A percentile compares a stretch with the other conserved stretches of the same genome.
These are phyloP conservation scores for Eurois occulta DNA, from an alignment of 2,888 invertebrate genomes.

Conservation along the genomic window DNA sequence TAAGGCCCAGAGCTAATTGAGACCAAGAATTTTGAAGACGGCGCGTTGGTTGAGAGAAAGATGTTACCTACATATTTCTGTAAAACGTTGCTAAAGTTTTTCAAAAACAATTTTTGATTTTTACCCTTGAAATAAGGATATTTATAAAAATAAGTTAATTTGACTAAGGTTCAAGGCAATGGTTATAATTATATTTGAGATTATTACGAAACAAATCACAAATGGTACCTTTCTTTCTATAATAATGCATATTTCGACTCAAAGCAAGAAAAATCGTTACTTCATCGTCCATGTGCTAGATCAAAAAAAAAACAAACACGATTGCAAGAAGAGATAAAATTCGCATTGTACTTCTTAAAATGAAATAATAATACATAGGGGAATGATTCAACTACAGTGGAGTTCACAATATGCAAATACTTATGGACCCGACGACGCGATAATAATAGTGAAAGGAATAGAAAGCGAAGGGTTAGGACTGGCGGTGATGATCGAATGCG, in stretches of 20 bases:
- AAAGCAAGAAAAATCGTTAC: background rate
- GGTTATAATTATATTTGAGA: background rate
- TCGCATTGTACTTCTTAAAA: background rate
- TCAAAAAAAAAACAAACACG: background rate
- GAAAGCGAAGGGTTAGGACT: slow-evolving; percentile 46
- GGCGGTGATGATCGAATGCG: background rate
- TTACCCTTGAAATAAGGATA: too few relatives aligned
- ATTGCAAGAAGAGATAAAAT: background rate
- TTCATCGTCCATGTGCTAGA: background rate
- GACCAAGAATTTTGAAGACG: slow-evolving; percentile 48
- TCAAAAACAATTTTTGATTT: background rate
- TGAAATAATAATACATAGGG: slow-evolving; percentile 33
- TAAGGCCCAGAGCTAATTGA: slow-evolving; percentile 54
- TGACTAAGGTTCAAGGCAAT: background rate
- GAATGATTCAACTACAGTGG: slow-evolving; percentile 17
- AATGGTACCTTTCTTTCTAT: background rate
- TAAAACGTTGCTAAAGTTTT: background rate
- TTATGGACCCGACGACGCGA: slow-evolving; percentile 8
- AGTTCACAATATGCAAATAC: slow-evolving; percentile 48
- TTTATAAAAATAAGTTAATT: background rate
- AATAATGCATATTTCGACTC: background rate
- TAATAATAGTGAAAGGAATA: slow-evolving; percentile 53
- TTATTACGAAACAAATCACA: background rate
- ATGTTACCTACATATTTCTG: slow-evolving; percentile 15
- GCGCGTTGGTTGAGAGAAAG: background rate